Evolutionary conservation across 2,797 vertebrate genomes (phyloP).

Genomic region (Anguilla pacifica): DNA sequence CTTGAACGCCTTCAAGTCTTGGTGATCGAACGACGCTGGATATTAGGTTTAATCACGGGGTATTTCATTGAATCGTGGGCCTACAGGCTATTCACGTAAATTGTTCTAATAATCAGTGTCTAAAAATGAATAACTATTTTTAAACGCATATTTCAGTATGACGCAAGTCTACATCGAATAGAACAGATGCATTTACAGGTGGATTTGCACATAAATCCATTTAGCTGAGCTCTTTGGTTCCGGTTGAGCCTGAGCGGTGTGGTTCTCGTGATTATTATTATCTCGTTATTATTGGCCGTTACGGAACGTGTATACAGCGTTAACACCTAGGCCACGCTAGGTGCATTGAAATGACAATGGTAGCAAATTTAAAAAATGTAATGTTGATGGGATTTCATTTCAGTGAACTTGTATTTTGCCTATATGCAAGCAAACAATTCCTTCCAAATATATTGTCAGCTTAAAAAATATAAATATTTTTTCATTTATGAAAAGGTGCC

Average conservation of each 20-base stretch:
- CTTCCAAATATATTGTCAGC: no score
- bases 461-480: no score
- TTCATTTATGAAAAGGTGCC: no score
- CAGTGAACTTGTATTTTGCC: no score
- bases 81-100: background rate
- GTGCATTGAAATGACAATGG: no score
- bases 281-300: no score
- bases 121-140: background rate
- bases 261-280: background rate
- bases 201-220: background rate
- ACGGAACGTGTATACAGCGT: no score
- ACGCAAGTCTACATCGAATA: background rate
- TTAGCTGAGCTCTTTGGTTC: background rate
- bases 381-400: no score
- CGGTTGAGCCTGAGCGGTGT: background rate
- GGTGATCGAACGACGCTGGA: background rate
- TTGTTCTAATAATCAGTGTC: background rate
- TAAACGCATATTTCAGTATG: background rate
- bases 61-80: background rate
- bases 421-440: no score
- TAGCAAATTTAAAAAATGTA: no score
- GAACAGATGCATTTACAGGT: background rate
- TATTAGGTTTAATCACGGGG: background rate
- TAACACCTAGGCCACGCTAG: no score
- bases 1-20: background rate